Conservation (phyloP, 2,888 invertebrate genomes). For the Saturnia pavonia region DNA sequence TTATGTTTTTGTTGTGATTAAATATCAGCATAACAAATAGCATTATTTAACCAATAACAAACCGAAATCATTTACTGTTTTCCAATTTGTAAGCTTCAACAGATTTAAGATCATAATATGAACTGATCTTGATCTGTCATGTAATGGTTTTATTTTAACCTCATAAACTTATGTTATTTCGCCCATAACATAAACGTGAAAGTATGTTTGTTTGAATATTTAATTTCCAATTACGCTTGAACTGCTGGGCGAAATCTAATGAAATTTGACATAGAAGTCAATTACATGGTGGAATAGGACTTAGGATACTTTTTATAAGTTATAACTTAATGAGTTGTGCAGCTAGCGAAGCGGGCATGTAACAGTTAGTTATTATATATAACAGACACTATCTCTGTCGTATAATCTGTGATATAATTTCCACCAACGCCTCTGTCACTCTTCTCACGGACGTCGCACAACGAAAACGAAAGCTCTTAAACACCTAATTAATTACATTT, state of each 20-base stretch:
- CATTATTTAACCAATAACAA: no score
- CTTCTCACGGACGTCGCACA: conserved; percentile 36
- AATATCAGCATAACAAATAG: no score
- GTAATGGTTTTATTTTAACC: no score
- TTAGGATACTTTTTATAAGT: not conserved
- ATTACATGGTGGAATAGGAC: not conserved
- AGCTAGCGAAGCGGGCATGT: not conserved
- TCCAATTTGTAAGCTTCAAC: no score
- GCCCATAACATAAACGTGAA: not conserved
- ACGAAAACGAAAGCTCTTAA: conserved; percentile 52
- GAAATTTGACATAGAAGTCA: not conserved
- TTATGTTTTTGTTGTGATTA: no score
- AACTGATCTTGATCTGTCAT: no score
- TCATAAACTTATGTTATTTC: no score
- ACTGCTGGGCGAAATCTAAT: not conserved
- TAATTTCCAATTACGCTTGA: not conserved
- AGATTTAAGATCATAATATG: no score
- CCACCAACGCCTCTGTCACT: conserved; percentile 38
- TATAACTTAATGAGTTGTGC: not conserved
- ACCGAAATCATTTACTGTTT: no score
- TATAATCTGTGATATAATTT: conserved; percentile 5
- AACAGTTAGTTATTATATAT: not conserved
- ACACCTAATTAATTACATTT: conserved; percentile 56
- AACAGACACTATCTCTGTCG: not conserved
- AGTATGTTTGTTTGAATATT: not conserved